A percentile compares a stretch with the other conserved stretches of the same genome.
These are phyloP conservation scores for Sandelia bainsii DNA, from an alignment of 2,797 vertebrate species.

Conservation along the genomic window DNA sequence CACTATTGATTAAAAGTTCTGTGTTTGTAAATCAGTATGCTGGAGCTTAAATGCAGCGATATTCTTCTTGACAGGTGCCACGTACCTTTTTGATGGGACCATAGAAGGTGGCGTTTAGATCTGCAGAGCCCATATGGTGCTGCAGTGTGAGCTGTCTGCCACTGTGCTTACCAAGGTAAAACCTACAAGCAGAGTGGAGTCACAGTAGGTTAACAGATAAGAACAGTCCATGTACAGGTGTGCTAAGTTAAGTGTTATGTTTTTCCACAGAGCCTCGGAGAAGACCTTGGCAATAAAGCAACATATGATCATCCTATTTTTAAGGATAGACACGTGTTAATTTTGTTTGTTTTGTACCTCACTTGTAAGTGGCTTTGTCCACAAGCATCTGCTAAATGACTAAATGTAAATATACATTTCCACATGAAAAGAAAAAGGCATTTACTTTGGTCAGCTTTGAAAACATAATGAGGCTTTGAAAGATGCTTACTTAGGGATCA, in stretches of 20 bases:
- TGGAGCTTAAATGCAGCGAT: neutral
- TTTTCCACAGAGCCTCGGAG: neutral
- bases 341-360: too few species aligned
- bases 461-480: too few species aligned
- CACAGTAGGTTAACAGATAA: slow-evolving; percentile 19
- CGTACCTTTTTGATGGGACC: slow-evolving; percentile 98
- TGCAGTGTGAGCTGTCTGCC: slow-evolving; percentile 98
- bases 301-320: neutral
- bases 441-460: too few species aligned
- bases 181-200: slow-evolving; percentile 80
- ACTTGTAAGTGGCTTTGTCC: too few species aligned
- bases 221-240: slow-evolving; percentile 1
- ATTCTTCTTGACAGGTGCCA: neutral
- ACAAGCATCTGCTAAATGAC: too few species aligned
- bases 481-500: too few species aligned
- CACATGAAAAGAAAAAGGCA: too few species aligned
- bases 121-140: slow-evolving; percentile 99
- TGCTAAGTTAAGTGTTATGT: neutral
- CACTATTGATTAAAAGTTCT: neutral
- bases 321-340: too few species aligned
- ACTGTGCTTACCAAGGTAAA: slow-evolving; percentile 99
- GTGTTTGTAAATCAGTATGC: neutral
- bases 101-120: slow-evolving; percentile 98
- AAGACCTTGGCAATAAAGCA: neutral
- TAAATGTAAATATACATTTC: too few species aligned